Base-by-base conservation (phyloP, 2,888 invertebrate species). In the Cephus pulcher region DNA sequence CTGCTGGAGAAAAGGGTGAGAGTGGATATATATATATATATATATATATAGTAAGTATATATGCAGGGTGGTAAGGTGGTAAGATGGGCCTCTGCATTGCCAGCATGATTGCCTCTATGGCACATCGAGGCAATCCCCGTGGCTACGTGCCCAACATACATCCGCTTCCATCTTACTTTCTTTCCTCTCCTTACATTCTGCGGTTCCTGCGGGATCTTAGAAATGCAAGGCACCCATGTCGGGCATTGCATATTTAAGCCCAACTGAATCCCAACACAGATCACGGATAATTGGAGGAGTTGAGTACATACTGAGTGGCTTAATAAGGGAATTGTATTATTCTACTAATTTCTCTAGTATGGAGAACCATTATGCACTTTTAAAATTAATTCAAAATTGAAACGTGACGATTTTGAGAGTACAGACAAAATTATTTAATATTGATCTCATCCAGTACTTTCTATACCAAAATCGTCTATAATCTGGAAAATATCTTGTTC, bases 141-240 rank as follows among this genome's bases (percentile, higher is more conserved):
- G 90, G 88, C 91, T 91, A 91, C 91, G 91, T 91, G 91, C 91
- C 86, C 89, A 86, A 91, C 91, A 91, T 91, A 90, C 91, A 91
- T 90, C 88, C 90, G 86, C 86, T 86, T 86, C 86, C 88, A 86
- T 87, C 88, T 87, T 85, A 83, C 86, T 86, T 87, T 75, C 40
- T 77, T 76, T 76, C 75, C 80, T 79, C 76, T 76, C 81, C 76
- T 76, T 79, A 81, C 75, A 75, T 80, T 78, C 76, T 76, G 82
- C 76, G 84, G 82, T 82, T 82, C 86, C 82, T 81, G 75, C 81
- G 81, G 80, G 82, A 86, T 86, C 86, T 89, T 86, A 86, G 87
- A 87, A 88, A 88, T 89, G 86, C 89, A 86, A 82, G 84, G 81
- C 86, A 82, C 84, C 85, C 83, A 78, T 78, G 82, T 82, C 79